phyloP scores from a whole-genome alignment of 2,888 invertebrate genomes.

The Operophtera brumata region DNA sequence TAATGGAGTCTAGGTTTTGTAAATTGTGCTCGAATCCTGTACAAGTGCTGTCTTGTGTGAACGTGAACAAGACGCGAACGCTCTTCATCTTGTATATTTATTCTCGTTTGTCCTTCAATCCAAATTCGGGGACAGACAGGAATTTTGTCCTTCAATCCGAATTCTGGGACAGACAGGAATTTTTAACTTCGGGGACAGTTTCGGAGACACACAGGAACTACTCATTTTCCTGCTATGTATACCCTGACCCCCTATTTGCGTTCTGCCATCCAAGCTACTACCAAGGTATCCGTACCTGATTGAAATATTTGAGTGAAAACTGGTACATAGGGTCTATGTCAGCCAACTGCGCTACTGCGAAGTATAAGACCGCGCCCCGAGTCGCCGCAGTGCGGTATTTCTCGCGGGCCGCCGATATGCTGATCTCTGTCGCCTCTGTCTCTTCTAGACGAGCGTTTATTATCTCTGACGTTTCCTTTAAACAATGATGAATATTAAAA shows the following conservation, averaged over 20 bases:
- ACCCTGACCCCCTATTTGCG: no score
- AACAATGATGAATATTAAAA: neutral
- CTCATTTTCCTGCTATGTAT: no score
- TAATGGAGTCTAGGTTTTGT: no score
- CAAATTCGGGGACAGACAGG: no score
- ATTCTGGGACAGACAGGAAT: no score
- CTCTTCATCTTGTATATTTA: neutral
- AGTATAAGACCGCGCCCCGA: constrained; percentile 93
- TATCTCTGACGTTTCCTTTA: constrained; percentile 92
- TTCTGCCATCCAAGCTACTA: no score
- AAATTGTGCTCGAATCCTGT: no score
- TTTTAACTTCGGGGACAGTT: no score
- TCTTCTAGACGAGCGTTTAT: constrained; percentile 93
- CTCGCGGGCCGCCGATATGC: constrained; percentile 91
- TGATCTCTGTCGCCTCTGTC: constrained; percentile 92
- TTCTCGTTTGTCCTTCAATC: no score
- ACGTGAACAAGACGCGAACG: neutral
- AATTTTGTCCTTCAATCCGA: no score
- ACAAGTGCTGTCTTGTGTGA: no score
- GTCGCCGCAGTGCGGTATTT: constrained; percentile 92
- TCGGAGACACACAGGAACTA: no score
- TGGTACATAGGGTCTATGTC: constrained; percentile 98
- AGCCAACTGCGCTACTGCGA: constrained; percentile 92
- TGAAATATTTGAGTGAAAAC: constrained; percentile 95
- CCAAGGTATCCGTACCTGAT: constrained; percentile 46